phyloP scores from a whole-genome alignment of 2,888 invertebrate genomes.

The Xiphydria camelus region DNA sequence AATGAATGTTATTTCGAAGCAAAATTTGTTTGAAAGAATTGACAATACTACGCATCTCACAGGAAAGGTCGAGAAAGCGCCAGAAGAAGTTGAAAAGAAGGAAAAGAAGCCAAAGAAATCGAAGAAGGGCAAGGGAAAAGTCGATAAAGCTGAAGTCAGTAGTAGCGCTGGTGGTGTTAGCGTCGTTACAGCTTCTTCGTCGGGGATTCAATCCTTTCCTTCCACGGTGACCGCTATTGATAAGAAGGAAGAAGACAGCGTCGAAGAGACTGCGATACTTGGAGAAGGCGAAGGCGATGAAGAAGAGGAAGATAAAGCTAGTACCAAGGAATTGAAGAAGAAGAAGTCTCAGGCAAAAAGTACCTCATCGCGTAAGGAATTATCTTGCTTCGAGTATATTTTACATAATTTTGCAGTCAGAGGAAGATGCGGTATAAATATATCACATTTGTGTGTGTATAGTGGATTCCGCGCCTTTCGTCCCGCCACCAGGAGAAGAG shows the following conservation, averaged over 20 bases:
- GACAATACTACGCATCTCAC: no score
- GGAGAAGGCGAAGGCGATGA: slow-evolving; percentile 45
- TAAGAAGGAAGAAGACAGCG: no score
- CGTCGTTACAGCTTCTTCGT: no score
- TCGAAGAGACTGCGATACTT: no score
- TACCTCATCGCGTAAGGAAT: slow-evolving; percentile 32
- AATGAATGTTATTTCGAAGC: no score
- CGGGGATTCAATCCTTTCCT: no score
- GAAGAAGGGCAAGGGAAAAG: slow-evolving; percentile 37
- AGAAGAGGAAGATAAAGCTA: slow-evolving; percentile 50
- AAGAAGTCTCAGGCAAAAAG: slow-evolving; percentile 39
- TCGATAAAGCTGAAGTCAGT: slow-evolving; percentile 53
- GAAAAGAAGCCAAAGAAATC: slow-evolving; percentile 43
- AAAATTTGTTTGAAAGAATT: no score
- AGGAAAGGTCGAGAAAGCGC: slow-evolving; percentile 37
- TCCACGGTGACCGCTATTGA: no score
- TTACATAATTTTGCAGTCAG: background rate
- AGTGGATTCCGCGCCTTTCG: slow-evolving; percentile 28
- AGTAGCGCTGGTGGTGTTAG: slow-evolving; percentile 37
- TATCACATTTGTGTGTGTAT: background rate
- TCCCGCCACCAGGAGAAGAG: slow-evolving; percentile 47
- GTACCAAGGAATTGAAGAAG: slow-evolving; percentile 30
- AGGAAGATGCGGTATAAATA: background rate
- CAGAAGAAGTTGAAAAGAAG: slow-evolving; percentile 45
- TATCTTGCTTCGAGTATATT: background rate